Evolutionary conservation across 2,888 invertebrate species (phyloP).

Genomic region (Chaetogeoica ovagalla): DNA sequence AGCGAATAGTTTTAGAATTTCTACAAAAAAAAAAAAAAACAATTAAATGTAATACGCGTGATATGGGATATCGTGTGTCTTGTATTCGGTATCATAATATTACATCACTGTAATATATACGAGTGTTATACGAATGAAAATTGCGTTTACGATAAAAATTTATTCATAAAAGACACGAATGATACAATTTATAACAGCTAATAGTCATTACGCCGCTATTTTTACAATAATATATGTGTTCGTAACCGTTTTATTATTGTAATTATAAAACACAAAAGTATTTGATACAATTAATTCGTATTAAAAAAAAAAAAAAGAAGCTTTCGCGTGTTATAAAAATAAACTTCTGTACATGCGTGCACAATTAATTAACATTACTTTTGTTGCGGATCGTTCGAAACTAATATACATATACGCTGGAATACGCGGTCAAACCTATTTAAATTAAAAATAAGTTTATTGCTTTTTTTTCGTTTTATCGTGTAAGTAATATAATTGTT

Average conservation of each 20-base stretch:
- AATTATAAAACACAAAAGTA: not conserved
- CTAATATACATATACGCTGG: not conserved
- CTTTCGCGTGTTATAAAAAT: constrained; percentile 15
- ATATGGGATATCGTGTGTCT: not conserved
- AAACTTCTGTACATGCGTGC: no score
- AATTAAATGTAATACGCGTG: not conserved
- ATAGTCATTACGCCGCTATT: not conserved
- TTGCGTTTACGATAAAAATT: not conserved
- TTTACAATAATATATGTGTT: not conserved
- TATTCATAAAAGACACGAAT: not conserved
- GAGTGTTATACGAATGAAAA: not conserved
- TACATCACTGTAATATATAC: not conserved
- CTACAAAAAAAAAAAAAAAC: not conserved
- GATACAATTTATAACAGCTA: not conserved
- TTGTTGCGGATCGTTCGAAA: not conserved
- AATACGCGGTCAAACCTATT: not conserved
- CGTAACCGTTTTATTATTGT: not conserved
- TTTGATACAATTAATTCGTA: not conserved
- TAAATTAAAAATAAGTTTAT: constrained; percentile 11
- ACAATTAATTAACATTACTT: not conserved
- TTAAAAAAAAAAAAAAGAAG: not conserved
- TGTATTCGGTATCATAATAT: not conserved
- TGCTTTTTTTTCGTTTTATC: not conserved
- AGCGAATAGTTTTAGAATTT: not conserved
- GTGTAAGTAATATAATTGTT: no score